phyloP scores from a whole-genome alignment of 1,140 invertebrate genomes.

The Saxidomus purpurata region DNA sequence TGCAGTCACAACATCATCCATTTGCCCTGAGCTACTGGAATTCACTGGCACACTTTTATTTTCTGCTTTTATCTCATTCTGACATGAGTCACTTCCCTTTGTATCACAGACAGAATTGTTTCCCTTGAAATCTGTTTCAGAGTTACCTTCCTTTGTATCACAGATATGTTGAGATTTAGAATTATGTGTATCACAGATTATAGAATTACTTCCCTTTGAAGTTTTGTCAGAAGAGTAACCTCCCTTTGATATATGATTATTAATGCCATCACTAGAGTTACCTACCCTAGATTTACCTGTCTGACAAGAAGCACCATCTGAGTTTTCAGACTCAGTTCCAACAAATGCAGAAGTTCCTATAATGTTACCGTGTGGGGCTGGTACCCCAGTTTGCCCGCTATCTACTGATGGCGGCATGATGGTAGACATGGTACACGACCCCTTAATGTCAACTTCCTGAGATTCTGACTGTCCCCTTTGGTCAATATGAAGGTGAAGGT shows the following conservation, averaged over 20 bases:
- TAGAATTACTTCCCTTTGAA: neutral
- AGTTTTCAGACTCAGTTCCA: neutral
- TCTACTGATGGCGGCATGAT: constrained; percentile 2
- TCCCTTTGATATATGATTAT: neutral
- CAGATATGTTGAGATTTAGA: constrained; percentile 27
- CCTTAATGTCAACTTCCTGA: neutral
- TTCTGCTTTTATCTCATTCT: neutral
- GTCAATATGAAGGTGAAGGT: constrained; percentile 55
- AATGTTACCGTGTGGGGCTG: neutral
- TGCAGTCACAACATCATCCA: neutral
- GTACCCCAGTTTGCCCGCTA: neutral
- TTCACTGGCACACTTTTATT: neutral
- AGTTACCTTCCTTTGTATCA: constrained; percentile 25
- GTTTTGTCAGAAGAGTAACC: neutral
- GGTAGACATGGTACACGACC: neutral
- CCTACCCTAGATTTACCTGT: neutral
- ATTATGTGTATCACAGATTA: constrained; percentile 26
- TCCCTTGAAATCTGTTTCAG: neutral
- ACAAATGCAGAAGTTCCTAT: neutral
- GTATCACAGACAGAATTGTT: constrained; percentile 10
- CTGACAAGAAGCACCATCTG: neutral
- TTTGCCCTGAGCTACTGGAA: constrained; percentile 18
- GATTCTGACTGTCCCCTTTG: neutral
- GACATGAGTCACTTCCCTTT: constrained; percentile 2
- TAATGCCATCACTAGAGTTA: neutral